Evolutionary conservation across 2,888 invertebrate species (phyloP), one percentile per base, ranked within the genome.

Genomic region (Orthosia gothica): DNA sequence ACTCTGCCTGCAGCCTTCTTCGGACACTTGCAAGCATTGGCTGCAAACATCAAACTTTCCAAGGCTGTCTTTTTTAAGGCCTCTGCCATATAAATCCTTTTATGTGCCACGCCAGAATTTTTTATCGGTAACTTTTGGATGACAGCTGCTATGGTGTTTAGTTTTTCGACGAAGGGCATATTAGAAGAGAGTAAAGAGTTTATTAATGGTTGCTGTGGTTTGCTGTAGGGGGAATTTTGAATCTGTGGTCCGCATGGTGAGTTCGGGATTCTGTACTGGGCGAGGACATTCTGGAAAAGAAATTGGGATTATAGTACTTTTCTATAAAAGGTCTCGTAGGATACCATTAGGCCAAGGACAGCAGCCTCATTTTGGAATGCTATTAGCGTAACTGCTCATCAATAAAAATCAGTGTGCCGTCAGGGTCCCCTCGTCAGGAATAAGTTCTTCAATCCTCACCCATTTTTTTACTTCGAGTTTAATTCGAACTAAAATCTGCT

Each of bases 41-140:
- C 86, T 0, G 92, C 92, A 0, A 84, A 76, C 65, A 89, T 77
- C 13, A 94, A 67, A 70, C 89, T 93, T 58, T 92, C 89, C 0
- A 92, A 74, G 0, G 92, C 92, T 0, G 91, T 88, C 52, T 91
- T 87, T 63, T 87, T 91, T 3, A 92, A 84, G 1, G 88, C 77
- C 40, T 93, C 92, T 0, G 91, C 90, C 76, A 92, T 81, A 20
- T 85, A 84, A 15, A 89, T 85, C 26, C 89, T 84, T 75, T 88
- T 87, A 23, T 80, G 84, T 13, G 76, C 64, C 49, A 69, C 74
- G 5, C 82, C 70, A 0, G 79, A 69, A 40, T 78, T 87, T n/a
- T 82, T 88, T 1, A 86, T 69, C 1, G 91, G 87, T 32, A 87
- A 79, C 58, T 89, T 88, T 74, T 89, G 87, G 0, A 91, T 67